phyloP scores from a whole-genome alignment of 2,113 vertebrate genomes.

The Trinectes maculatus region DNA sequence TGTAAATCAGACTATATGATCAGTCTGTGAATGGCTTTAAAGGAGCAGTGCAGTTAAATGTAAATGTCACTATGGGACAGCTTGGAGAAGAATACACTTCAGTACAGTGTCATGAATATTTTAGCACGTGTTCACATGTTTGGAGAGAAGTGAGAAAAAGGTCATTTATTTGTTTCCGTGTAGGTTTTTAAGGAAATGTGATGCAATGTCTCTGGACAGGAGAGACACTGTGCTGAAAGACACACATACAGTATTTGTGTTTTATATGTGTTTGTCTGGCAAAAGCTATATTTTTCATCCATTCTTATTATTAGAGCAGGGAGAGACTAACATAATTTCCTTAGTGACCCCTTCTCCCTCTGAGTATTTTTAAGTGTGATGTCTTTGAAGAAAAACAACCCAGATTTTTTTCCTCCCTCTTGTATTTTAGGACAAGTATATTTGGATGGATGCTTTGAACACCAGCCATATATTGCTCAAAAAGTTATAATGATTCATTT shows the following conservation, averaged over 20 bases:
- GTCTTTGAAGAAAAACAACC: constrained; percentile 44
- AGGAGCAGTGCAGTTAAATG: neutral
- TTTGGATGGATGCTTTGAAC: neutral
- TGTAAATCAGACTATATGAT: neutral
- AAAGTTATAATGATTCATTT: neutral
- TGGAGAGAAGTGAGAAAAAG: no score
- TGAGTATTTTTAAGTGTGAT: constrained; percentile 17
- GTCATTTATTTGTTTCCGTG: no score
- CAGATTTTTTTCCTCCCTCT: constrained; percentile 13
- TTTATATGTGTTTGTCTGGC: neutral
- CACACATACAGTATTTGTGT: neutral
- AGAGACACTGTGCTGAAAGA: neutral
- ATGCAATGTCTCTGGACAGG: neutral
- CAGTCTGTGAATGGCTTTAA: constrained; percentile 6
- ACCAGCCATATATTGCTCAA: neutral
- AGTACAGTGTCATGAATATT: constrained; percentile 27
- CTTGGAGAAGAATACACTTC: no score
- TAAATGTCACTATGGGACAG: neutral
- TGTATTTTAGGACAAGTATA: neutral
- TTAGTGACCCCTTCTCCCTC: constrained; percentile 9
- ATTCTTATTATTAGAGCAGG: neutral
- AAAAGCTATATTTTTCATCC: constrained; percentile 1
- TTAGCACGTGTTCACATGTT: constrained; percentile 10
- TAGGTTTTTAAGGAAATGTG: no score
- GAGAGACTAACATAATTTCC: constrained; percentile 29